Evolutionary conservation across 2,888 invertebrate species (phyloP), one percentile per base, ranked within the genome.

Genomic region (Tetramorium bicarinatum): DNA sequence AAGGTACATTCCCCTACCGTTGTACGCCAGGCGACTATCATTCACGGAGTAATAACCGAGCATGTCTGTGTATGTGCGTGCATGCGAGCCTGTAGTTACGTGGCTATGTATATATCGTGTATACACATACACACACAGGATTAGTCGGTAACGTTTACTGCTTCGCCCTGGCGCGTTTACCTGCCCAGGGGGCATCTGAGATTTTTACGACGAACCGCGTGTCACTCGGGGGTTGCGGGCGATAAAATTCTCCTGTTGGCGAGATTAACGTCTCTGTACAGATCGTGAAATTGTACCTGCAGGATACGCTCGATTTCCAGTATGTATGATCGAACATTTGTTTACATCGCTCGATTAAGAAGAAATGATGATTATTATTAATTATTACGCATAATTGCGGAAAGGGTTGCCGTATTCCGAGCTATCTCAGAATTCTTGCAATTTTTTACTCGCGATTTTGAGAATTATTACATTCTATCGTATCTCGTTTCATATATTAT

Each of bases 221-320:
- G 93, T 93, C 93, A 92, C 90, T 91, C 84, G 89, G 88, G 92
- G 90, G 91, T 91, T 89, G 91, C 87, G 83, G 91, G 91, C 93
- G 93, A 94, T 94, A 93, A 94, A 93, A 93, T 87, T 89, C 90
- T 92, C 92, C 92, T 91, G 92, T 92, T 92, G 88, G 91, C 91
- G 91, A 92, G 93, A 94, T 93, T 93, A 93, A 94, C 93, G 93
- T 93, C 91, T 90, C 89, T 90, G 88, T 75, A 77, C 59, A 67
- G 85, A 87, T 71, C 83, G 69, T 71, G 49, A 79, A 69, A 74
- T 61, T 79, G 41, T 80, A 85, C 67, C 80, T 85, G 76, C 69
- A 85, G 89, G 83, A 85, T 41, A 69, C 66, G n/a, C 52, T 61
- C 18, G 29, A 38, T 64, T 59, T 47, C 21, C 56, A 59, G 47